These are phyloP conservation scores for Euphonia xanthogaster DNA, from an alignment of 2,797 vertebrate genomes.

Conservation along the genomic window DNA sequence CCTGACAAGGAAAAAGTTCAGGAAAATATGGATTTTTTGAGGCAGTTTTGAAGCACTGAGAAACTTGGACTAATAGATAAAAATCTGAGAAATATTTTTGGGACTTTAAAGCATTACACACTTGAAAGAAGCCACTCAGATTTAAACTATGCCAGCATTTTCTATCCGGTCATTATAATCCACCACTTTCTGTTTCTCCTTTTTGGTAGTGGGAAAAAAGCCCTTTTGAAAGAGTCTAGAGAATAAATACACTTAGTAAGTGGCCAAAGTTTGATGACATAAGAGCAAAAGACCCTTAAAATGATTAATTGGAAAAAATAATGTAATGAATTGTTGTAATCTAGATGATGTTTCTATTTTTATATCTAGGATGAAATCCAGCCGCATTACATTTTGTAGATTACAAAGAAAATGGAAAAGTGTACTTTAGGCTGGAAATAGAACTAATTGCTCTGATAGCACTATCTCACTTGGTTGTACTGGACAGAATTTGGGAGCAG, in stretches of 20 bases:
- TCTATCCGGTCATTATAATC: not conserved
- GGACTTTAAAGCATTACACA: not conserved
- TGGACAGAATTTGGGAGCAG: not conserved
- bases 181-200: not conserved
- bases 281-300: not conserved
- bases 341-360: not conserved
- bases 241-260: not conserved
- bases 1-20: not conserved
- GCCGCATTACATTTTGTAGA: not conserved
- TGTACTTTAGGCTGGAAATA: not conserved
- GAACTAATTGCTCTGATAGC: not conserved
- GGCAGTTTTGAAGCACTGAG: not conserved
- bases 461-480: not conserved
- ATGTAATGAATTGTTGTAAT: not conserved
- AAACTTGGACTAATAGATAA: not conserved
- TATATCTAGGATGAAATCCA: not conserved
- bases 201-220: not conserved
- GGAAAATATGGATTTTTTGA: not conserved
- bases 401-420: not conserved
- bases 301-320: not conserved
- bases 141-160: not conserved
- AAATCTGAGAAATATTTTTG: not conserved
- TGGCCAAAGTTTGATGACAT: not conserved
- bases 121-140: not conserved
- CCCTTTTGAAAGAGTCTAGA: not conserved